These are phyloP conservation scores for Lampris incognitus DNA, from an alignment of 2,113 vertebrate genomes.

Conservation along the genomic window DNA sequence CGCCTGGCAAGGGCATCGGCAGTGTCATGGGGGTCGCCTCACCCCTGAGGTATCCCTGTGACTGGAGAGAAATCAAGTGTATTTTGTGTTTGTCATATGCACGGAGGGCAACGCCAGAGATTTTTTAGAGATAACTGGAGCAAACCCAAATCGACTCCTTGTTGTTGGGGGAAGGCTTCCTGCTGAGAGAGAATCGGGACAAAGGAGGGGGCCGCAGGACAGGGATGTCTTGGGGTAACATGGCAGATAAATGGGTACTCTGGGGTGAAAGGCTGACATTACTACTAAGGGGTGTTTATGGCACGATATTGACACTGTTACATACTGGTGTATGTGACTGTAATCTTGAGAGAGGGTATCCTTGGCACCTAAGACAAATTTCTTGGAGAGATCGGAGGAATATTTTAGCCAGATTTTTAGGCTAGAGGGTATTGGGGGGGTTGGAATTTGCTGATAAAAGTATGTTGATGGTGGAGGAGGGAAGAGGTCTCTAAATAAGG, in stretches of 20 bases:
- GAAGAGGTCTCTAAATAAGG: slow-evolving; percentile 1
- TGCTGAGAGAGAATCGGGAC: slow-evolving; percentile 72
- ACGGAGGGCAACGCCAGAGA: slow-evolving; percentile 33
- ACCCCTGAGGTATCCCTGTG: neutral
- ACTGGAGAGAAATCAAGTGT: neutral
- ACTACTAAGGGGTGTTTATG: slow-evolving; percentile 44
- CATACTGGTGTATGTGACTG: neutral
- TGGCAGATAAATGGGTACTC: slow-evolving; percentile 67
- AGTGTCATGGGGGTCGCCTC: no score
- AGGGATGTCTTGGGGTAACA: slow-evolving; percentile 54
- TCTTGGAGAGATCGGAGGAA: neutral
- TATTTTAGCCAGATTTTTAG: slow-evolving; percentile 5
- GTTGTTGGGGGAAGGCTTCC: slow-evolving; percentile 66
- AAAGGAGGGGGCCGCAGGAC: slow-evolving; percentile 54
- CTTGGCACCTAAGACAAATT: neutral
- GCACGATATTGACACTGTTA: neutral
- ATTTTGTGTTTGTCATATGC: slow-evolving; percentile 18
- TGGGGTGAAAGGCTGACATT: slow-evolving; percentile 48
- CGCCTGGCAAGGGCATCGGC: neutral
- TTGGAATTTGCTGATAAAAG: neutral
- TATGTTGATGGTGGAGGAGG: neutral
- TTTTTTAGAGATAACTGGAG: slow-evolving; percentile 64
- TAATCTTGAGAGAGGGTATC: slow-evolving; percentile 9
- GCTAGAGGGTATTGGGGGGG: neutral
- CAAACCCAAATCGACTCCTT: slow-evolving; percentile 67